phyloP scores from a whole-genome alignment of 2,113 vertebrate species.

The Microtus pennsylvanicus region DNA sequence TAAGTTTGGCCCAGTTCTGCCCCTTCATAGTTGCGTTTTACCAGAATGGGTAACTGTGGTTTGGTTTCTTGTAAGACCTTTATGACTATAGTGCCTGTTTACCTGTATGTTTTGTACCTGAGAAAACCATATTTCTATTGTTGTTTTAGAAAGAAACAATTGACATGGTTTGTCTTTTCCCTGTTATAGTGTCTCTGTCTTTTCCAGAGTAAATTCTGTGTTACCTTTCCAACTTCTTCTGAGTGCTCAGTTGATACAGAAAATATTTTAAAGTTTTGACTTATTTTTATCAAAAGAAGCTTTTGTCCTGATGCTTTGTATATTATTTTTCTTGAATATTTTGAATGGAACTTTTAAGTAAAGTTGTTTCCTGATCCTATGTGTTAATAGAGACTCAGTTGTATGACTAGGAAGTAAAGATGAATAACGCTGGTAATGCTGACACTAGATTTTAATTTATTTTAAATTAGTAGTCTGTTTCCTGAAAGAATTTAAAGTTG shows the following conservation, averaged over 20 bases:
- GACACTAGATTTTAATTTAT: conserved; percentile 18
- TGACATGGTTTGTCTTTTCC: background rate
- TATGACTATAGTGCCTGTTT: conserved; percentile 15
- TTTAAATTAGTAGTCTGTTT: conserved; percentile 48
- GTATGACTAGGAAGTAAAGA: conserved; percentile 1
- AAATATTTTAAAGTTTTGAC: background rate
- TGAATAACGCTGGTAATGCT: conserved; percentile 31
- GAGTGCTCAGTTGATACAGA: background rate
- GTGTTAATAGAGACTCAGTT: background rate
- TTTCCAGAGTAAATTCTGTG: background rate
- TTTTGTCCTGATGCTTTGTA: conserved; percentile 45
- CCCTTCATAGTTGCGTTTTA: background rate
- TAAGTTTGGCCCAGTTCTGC: background rate
- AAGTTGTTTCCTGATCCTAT: conserved; percentile 17
- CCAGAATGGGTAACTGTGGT: background rate
- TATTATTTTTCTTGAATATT: conserved; percentile 47
- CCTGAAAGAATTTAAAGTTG: conserved; percentile 46
- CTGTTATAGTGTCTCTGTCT: background rate
- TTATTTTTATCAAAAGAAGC: conserved; percentile 36
- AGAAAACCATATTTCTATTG: background rate
- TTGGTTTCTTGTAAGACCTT: conserved; percentile 46
- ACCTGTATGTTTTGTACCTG: background rate
- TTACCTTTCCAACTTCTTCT: background rate
- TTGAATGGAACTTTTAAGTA: conserved; percentile 45
- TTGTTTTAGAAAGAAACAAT: conserved; percentile 13